These are phyloP conservation scores for Corythaixoides concolor DNA, from an alignment of 2,113 vertebrate genomes.

Conservation along the genomic window DNA sequence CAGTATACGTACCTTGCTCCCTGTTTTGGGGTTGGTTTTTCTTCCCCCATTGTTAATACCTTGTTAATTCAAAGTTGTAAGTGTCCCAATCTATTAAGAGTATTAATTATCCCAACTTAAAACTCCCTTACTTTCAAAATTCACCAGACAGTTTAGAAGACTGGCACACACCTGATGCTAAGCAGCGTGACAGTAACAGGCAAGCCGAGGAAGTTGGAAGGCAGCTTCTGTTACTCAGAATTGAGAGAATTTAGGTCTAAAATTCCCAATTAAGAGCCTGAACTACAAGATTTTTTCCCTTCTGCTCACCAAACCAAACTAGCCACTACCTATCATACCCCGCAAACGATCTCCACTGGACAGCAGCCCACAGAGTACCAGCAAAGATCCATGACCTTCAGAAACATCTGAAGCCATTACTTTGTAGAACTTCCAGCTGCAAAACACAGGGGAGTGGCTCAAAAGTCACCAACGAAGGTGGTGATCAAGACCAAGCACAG, in stretches of 20 bases:
- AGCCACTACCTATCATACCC: neutral
- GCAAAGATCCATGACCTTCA: accelerated
- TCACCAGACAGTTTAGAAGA: neutral
- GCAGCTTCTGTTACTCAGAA: neutral
- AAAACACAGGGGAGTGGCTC: neutral
- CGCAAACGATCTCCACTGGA: accelerated
- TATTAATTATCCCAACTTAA: neutral
- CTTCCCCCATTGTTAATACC: neutral
- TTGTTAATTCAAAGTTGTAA: neutral
- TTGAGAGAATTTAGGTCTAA: neutral
- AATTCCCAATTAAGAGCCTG: neutral
- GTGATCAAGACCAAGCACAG: neutral
- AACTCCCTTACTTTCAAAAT: neutral
- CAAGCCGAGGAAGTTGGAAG: neutral
- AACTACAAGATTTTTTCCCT: neutral
- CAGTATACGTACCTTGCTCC: neutral
- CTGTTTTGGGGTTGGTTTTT: no score
- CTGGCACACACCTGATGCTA: neutral
- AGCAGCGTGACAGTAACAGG: neutral
- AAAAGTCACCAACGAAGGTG: accelerated
- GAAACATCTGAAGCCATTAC: accelerated
- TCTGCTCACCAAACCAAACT: neutral
- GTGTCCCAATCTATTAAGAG: neutral
- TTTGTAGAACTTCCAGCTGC: neutral
- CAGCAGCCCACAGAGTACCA: neutral